These are phyloP conservation scores for Meleagris gallopavo DNA, from an alignment of 2,113 vertebrate genomes.

Conservation along the genomic window DNA sequence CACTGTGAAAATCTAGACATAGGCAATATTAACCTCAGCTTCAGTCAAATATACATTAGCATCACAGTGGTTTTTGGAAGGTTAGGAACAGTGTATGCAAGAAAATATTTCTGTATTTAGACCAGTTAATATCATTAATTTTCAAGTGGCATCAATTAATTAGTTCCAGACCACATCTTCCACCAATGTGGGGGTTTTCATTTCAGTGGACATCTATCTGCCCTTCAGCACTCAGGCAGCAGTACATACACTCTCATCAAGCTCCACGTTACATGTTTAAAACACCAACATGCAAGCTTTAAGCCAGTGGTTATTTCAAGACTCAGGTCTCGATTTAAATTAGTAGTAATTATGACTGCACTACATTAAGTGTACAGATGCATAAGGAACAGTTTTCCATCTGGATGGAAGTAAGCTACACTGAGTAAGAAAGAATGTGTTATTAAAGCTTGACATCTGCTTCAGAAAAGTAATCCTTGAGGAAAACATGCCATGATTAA, in stretches of 20 bases:
- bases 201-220: not conserved
- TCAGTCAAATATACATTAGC: not conserved
- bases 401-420: not conserved
- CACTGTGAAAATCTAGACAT: not conserved
- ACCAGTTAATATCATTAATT: not conserved
- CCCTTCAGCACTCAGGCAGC: not conserved
- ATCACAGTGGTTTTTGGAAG: not conserved
- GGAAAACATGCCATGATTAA: not conserved
- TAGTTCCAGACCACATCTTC: not conserved
- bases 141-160: not conserved
- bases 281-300: not conserved
- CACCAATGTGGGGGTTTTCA: not conserved
- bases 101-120: not conserved
- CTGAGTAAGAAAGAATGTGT: not conserved
- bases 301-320: not conserved
- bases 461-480: slow-evolving; percentile 21
- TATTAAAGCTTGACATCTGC: slow-evolving; percentile 4
- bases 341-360: not conserved
- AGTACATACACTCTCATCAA: not conserved
- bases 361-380: not conserved
- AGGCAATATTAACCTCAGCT: not conserved
- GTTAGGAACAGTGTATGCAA: not conserved
- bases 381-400: not conserved
- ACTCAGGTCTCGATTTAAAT: not conserved
- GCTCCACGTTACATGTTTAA: not conserved